Conservation (phyloP, 2,113 vertebrate genomes). For the Himantopus leucocephalus region DNA sequence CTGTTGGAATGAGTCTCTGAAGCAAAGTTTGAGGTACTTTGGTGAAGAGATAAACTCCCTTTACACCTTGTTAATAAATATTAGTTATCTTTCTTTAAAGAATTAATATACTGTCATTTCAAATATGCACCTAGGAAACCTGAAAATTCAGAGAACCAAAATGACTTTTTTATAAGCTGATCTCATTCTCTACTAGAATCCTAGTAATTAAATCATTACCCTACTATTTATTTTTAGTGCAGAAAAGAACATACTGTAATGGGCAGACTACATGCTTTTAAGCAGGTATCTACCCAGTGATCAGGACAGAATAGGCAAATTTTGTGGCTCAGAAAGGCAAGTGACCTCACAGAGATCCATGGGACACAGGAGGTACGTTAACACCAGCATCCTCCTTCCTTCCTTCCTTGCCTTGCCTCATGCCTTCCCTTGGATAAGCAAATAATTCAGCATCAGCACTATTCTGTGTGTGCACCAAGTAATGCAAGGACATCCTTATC, state of each 20-base stretch:
- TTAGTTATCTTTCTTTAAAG: background rate
- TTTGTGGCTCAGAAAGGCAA: background rate
- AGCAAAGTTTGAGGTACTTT: background rate
- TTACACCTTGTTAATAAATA: background rate
- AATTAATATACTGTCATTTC: background rate
- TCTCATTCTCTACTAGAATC: background rate
- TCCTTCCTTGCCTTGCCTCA: background rate
- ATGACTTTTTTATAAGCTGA: background rate
- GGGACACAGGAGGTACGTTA: rapidly evolving
- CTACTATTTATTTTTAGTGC: background rate
- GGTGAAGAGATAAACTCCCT: background rate
- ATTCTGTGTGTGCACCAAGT: background rate
- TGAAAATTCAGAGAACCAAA: background rate
- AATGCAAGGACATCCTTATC: background rate
- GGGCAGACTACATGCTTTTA: background rate
- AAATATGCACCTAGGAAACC: background rate
- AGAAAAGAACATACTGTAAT: background rate
- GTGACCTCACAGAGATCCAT: rapidly evolving
- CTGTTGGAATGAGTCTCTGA: background rate
- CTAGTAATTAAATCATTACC: background rate
- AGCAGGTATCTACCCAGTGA: background rate
- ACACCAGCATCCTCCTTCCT: background rate
- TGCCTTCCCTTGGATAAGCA: background rate
- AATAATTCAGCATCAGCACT: background rate
- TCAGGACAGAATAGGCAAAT: background rate